Evolutionary conservation across 1,140 invertebrate species (phyloP).

Genomic region (Anadara kagoshimensis): DNA sequence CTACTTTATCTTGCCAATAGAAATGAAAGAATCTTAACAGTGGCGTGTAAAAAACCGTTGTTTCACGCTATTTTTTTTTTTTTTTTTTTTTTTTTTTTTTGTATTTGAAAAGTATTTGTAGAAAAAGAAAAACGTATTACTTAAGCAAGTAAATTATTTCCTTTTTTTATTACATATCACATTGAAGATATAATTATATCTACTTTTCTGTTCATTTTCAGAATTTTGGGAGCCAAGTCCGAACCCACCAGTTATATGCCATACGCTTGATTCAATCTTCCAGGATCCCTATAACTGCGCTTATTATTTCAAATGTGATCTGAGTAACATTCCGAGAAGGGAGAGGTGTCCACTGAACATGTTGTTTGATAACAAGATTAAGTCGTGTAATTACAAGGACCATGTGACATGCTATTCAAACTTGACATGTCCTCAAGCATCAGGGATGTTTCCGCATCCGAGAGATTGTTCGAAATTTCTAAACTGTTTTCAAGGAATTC

Average conservation of each 20-base stretch:
- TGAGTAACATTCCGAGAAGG: slow-evolving; percentile 18
- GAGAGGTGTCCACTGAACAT: slow-evolving; percentile 34
- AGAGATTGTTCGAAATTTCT: slow-evolving; percentile 46
- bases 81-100: no score
- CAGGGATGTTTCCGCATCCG: slow-evolving; percentile 49
- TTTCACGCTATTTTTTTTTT: no score
- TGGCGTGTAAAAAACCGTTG: no score
- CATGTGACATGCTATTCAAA: slow-evolving; percentile 47
- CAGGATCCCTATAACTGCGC: slow-evolving; percentile 49
- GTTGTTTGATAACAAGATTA: slow-evolving; percentile 48
- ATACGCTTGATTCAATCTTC: slow-evolving; percentile 33
- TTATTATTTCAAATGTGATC: slow-evolving; percentile 47
- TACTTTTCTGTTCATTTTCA: slow-evolving; percentile 1
- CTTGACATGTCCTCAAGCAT: slow-evolving; percentile 38
- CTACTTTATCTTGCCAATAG: no score
- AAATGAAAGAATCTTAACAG: no score
- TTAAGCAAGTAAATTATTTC: no score
- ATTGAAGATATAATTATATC: no score
- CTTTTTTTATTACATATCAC: no score
- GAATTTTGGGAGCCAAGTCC: slow-evolving; percentile 38
- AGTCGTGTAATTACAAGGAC: slow-evolving; percentile 50
- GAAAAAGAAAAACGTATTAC: no score
- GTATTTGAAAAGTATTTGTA: no score
- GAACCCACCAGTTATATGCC: slow-evolving; percentile 35
- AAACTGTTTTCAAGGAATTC: slow-evolving; percentile 50